Evolutionary conservation across 2,888 invertebrate species (phyloP), one percentile per base, ranked within the genome.

Genomic region (Sphinx pinastri): DNA sequence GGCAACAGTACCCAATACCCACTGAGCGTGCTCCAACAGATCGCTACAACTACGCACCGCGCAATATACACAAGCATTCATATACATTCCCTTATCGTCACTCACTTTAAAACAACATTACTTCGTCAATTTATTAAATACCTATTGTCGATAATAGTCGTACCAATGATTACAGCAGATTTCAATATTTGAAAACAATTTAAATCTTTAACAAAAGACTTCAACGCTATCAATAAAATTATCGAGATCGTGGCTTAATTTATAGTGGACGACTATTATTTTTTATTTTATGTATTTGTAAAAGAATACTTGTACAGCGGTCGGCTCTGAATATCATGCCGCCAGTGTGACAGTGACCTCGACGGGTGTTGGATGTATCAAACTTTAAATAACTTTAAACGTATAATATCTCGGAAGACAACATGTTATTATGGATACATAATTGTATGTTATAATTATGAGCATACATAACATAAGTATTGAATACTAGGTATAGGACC

Each of bases 131-230:
- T 49, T 49, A 63, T 63, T 49, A 25, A 5, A 19, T 11, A 12
- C 19, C 12, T 16, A 49, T 49, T 63, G 49, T 63, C 19, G 49
- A 49, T 63, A 63, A 63, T n/a, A 63, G 13, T 12, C 19, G 19
- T 19, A 19, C 16, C 14, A 19, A 1, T 60, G 16, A 10, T 49
- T 19, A 45, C 47, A 63, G 51, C 49, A n/a, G 25, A 31, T 58
- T 68, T 55, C 0, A 52, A 63, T 55, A 70, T 57, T 66, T 31
- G 57, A 12, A 67, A 55, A 47, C 57, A 19, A 57, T 51, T 67
- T 67, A 58, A 70, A 66, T 19, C 47, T 70, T 79, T 76, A 74
- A 80, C 72, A 88, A 87, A 88, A 88, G 88, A 88, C 86, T 84
- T 88, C 87, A 88, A 88, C 88, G 88, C 79, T 77, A 75, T 73